These are phyloP conservation scores for Upupa epops DNA, from an alignment of 2,113 vertebrate species.

Conservation along the genomic window DNA sequence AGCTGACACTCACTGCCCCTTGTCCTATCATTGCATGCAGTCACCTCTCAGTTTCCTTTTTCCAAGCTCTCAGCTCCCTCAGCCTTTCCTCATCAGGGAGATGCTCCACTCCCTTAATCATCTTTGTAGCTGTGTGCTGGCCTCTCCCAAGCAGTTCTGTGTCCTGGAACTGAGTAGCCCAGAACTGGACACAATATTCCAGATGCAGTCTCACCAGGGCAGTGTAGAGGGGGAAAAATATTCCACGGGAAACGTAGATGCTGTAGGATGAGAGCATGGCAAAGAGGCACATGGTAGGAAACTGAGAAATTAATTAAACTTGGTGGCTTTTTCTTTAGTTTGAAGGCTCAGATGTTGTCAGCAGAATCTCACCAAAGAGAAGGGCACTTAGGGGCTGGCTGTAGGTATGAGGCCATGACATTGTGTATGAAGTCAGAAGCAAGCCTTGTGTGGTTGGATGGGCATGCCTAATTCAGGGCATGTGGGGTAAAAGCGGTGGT, in stretches of 20 bases:
- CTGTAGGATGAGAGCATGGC: rapidly evolving
- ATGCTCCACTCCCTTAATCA: no score
- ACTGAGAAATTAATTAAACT: rapidly evolving
- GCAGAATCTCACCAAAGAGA: not conserved
- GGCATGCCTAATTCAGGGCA: not conserved
- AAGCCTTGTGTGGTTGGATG: not conserved
- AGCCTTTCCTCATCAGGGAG: no score
- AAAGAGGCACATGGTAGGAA: not conserved
- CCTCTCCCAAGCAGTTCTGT: no score
- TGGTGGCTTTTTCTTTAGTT: not conserved
- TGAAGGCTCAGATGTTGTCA: not conserved
- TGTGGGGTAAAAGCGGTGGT: not conserved
- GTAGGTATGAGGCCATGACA: not conserved
- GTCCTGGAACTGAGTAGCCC: no score
- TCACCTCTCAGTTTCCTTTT: no score
- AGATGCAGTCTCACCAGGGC: no score
- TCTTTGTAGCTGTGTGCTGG: no score
- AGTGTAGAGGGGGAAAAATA: no score
- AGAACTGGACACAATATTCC: no score
- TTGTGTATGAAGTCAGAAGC: not conserved
- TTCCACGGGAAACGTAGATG: not conserved
- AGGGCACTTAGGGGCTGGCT: not conserved
- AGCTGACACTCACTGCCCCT: no score
- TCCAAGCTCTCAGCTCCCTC: no score
- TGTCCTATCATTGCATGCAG: no score